phyloP scores from a whole-genome alignment of 2,113 vertebrate genomes.

The Ammodytes dubius region DNA sequence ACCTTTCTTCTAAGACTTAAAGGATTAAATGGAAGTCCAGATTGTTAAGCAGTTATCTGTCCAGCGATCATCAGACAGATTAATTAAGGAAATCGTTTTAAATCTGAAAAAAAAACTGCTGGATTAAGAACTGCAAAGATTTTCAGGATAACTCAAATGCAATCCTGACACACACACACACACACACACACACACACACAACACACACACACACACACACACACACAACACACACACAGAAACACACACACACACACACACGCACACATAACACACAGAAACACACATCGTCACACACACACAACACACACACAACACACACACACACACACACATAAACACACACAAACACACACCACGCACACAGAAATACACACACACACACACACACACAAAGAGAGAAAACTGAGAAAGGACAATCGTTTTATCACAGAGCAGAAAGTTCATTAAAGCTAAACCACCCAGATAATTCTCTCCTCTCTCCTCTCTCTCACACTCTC shows the following conservation, averaged over 20 bases:
- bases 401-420: constrained; percentile 15
- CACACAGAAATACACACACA: neutral
- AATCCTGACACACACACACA: neutral
- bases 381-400: constrained; percentile 26
- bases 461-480: constrained; percentile 46
- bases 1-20: too few species aligned
- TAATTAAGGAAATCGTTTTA: too few species aligned
- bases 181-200: too few species aligned
- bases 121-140: too few species aligned
- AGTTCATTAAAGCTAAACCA: constrained; percentile 82
- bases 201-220: neutral
- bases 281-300: neutral
- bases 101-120: too few species aligned
- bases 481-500: constrained; percentile 19
- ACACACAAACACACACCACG: neutral
- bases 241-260: constrained; percentile 14
- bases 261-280: neutral
- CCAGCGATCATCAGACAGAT: too few species aligned
- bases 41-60: too few species aligned
- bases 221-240: neutral
- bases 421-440: constrained; percentile 78
- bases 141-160: neutral
- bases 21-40: too few species aligned
- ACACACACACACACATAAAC: constrained; percentile 1
- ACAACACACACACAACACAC: constrained; percentile 6